phyloP scores from a whole-genome alignment of 2,113 vertebrate genomes.

The Loxodonta africana region DNA sequence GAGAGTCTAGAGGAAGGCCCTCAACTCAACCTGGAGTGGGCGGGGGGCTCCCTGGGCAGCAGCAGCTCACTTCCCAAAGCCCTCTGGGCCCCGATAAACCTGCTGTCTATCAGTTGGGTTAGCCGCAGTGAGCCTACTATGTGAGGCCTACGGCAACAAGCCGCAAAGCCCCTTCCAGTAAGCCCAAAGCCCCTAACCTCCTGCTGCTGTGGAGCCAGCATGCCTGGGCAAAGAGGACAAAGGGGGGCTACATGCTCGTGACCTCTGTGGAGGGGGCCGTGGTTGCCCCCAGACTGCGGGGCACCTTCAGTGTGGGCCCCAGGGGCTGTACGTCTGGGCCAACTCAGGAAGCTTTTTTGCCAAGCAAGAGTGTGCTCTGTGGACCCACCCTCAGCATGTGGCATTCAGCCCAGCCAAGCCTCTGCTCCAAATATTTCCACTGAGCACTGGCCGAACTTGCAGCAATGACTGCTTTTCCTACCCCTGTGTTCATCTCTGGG shows the following conservation, averaged over 20 bases:
- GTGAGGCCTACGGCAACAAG: background rate
- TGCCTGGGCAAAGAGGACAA: background rate
- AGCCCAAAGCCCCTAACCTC: background rate
- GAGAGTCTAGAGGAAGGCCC: background rate
- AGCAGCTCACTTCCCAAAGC: background rate
- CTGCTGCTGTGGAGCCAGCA: background rate
- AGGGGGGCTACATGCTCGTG: rapidly evolving
- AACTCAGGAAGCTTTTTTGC: rapidly evolving
- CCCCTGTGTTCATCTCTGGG: background rate
- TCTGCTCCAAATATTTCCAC: background rate
- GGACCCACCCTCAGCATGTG: rapidly evolving
- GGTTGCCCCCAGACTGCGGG: background rate
- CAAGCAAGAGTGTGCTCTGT: background rate
- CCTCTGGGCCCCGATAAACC: background rate
- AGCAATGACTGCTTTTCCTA: background rate
- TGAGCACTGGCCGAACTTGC: background rate
- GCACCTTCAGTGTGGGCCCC: background rate
- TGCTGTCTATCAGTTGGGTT: background rate
- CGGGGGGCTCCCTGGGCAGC: background rate
- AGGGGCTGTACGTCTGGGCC: background rate
- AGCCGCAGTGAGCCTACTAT: no score
- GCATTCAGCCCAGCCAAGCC: background rate
- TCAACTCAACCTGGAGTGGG: background rate
- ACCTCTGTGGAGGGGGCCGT: background rate
- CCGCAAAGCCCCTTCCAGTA: background rate